Percentiles rank a stretch among this genome's conserved stretches.
Conservation (phyloP, 2,113 vertebrate genomes). For the Motacilla alba region DNA sequence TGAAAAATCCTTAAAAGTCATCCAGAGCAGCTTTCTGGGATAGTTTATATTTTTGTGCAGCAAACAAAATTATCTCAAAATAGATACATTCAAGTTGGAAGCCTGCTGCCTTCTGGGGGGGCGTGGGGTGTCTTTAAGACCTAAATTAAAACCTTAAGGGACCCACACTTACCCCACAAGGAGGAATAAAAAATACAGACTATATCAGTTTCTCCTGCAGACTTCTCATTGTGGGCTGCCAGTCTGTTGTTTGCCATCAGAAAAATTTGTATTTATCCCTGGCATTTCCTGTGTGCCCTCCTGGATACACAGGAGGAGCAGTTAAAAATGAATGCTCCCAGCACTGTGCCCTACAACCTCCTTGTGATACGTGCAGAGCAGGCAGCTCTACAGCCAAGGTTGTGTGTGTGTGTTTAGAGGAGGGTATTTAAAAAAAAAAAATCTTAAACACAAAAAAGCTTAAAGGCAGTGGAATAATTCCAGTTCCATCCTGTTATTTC, state of each 20-base stretch:
- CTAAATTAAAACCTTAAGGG: neutral
- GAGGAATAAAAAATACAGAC: neutral
- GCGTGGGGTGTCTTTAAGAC: neutral
- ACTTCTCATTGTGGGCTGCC: neutral
- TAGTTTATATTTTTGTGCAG: neutral
- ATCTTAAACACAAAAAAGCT: too few relatives aligned
- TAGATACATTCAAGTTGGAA: neutral
- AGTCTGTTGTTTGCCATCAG: neutral
- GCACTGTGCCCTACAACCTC: neutral
- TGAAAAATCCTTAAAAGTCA: neutral
- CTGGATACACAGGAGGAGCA: neutral
- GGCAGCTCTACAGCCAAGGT: neutral
- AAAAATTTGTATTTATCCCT: neutral
- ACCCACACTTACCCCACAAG: neutral
- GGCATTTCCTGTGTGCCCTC: neutral
- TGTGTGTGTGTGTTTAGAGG: neutral
- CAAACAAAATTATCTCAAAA: neutral
- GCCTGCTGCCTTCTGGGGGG: neutral
- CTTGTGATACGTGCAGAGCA: fast-evolving
- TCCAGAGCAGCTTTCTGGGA: neutral
- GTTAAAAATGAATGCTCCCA: neutral
- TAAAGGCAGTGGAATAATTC: too few relatives aligned
- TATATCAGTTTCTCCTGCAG: neutral
- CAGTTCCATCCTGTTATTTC: too few relatives aligned
- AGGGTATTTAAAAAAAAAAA: neutral